Percentiles rank a stretch among this genome's conserved stretches.
These are phyloP conservation scores for Tineola bisselliella DNA, from an alignment of 2,888 invertebrate genomes.

Conservation along the genomic window DNA sequence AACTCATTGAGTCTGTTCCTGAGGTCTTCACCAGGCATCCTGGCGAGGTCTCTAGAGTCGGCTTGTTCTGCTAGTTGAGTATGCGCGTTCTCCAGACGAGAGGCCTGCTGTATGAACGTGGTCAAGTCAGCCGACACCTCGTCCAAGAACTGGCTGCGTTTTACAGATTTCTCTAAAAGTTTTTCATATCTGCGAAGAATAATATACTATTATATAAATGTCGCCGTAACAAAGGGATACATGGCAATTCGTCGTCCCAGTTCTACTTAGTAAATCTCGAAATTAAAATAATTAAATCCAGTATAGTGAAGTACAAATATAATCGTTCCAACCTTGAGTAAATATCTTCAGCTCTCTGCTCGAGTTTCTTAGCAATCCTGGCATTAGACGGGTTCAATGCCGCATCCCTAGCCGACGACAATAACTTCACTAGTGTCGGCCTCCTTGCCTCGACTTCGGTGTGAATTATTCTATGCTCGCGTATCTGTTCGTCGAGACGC, in stretches of 20 bases:
- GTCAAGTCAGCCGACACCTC: conserved; percentile 77
- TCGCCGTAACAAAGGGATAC: too few species aligned
- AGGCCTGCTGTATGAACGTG: conserved; percentile 73
- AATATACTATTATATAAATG: too few species aligned
- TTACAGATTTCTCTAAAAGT: conserved; percentile 79
- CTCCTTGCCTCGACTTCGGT: conserved; percentile 88
- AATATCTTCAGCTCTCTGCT: conserved; percentile 88
- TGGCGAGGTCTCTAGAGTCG: conserved; percentile 76
- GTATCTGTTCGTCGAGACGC: conserved; percentile 87
- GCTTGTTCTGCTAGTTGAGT: conserved; percentile 76
- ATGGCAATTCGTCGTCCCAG: too few species aligned
- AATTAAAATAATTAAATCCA: not conserved
- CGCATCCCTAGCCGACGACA: conserved; percentile 81
- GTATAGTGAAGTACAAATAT: not conserved
- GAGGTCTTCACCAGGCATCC: conserved; percentile 72
- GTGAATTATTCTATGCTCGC: conserved; percentile 84
- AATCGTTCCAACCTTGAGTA: conserved; percentile 54
- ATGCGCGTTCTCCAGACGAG: conserved; percentile 77
- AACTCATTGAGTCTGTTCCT: conserved; percentile 55
- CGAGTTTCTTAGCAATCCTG: conserved; percentile 88
- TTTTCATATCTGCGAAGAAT: conserved; percentile 85
- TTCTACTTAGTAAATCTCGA: too few species aligned
- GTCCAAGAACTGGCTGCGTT: conserved; percentile 84
- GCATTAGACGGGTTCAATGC: conserved; percentile 84
- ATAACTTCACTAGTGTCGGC: conserved; percentile 84